A percentile compares a stretch with the other conserved stretches of the same genome.
phyloP scores from a whole-genome alignment of 2,113 vertebrate genomes.

The Pedetes capensis region DNA sequence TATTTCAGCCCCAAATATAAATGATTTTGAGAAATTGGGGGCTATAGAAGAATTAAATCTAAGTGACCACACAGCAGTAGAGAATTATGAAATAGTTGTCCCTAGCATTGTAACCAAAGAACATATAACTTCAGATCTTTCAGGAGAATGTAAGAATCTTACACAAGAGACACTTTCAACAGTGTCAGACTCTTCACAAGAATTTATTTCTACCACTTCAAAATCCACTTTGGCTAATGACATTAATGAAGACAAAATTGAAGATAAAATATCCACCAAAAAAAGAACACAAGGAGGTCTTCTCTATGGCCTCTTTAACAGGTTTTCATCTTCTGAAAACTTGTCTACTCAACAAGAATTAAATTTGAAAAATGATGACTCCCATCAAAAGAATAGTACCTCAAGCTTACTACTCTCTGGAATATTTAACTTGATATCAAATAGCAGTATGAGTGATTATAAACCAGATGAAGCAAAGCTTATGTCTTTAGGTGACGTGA shows the following conservation, averaged over 20 bases:
- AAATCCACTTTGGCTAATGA: constrained; percentile 43
- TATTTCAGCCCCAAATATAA: constrained; percentile 65
- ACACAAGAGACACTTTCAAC: neutral
- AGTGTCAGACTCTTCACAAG: constrained; percentile 10
- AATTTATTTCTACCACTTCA: neutral
- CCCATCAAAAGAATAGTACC: constrained; percentile 66
- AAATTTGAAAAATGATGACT: constrained; percentile 62
- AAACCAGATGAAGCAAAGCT: constrained; percentile 76
- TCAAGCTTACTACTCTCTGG: constrained; percentile 81
- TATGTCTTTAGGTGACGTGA: constrained; percentile 70
- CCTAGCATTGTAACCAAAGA: constrained; percentile 34
- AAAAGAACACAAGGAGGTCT: constrained; percentile 77
- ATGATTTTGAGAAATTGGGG: constrained; percentile 19
- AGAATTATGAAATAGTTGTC: neutral
- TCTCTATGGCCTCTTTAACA: constrained; percentile 84
- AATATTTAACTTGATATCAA: constrained; percentile 80
- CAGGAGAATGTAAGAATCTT: constrained; percentile 15
- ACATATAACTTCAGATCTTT: constrained; percentile 3
- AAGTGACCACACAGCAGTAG: neutral
- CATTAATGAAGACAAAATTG: constrained; percentile 42
- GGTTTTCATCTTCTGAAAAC: constrained; percentile 79
- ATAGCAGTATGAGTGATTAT: constrained; percentile 76
- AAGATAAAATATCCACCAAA: constrained; percentile 60
- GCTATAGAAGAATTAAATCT: constrained; percentile 40
- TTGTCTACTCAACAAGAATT: constrained; percentile 71